Conservation (phyloP, 1,140 invertebrate species). For the Drosophila pectinifera region DNA sequence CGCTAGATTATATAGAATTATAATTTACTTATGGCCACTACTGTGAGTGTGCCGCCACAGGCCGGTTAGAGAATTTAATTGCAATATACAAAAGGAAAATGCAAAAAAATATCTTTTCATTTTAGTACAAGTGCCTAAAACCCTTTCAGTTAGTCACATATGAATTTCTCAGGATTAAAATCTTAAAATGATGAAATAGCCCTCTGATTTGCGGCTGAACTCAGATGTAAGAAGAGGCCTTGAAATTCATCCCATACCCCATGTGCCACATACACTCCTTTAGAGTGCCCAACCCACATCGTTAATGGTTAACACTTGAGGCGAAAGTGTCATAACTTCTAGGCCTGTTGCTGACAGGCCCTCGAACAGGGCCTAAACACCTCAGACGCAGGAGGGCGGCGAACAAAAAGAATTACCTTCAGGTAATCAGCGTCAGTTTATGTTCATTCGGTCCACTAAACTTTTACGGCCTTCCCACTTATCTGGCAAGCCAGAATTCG, state of each 20-base stretch:
- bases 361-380: slow-evolving; percentile 39
- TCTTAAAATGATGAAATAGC: not conserved
- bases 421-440: slow-evolving; percentile 75
- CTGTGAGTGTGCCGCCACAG: too few species aligned
- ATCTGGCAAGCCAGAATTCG: slow-evolving; percentile 43
- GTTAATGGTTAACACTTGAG: slow-evolving; percentile 52
- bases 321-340: slow-evolving; percentile 44
- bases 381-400: slow-evolving; percentile 9
- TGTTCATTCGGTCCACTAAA: slow-evolving; percentile 74
- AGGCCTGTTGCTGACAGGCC: slow-evolving; percentile 71
- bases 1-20: too few species aligned
- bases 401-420: slow-evolving; percentile 46
- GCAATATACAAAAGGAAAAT: too few species aligned
- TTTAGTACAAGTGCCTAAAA: too few species aligned
- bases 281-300: not conserved
- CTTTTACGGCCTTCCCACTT: slow-evolving; percentile 70
- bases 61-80: too few species aligned
- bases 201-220: slow-evolving; percentile 3
- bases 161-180: too few species aligned
- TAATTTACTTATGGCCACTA: too few species aligned
- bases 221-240: not conserved
- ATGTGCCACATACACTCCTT: too few species aligned
- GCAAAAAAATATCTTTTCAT: too few species aligned
- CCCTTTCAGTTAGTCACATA: not conserved
- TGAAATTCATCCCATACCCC: too few species aligned